These are phyloP conservation scores for Trichoplusia ni DNA, from an alignment of 1,140 invertebrate genomes.

Conservation along the genomic window DNA sequence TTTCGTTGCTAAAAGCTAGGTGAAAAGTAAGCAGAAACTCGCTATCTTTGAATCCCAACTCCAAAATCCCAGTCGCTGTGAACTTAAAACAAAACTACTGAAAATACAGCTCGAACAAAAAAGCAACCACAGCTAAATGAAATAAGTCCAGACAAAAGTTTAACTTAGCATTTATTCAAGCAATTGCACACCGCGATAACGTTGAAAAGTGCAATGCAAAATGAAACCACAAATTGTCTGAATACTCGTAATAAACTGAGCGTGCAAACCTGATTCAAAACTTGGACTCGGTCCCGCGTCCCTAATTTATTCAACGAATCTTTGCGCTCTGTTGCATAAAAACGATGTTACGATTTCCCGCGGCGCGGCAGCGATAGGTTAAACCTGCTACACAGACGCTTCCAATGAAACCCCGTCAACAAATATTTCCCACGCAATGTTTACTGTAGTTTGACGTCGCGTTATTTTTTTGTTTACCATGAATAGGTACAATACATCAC, in stretches of 20 bases:
- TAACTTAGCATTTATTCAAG: background rate
- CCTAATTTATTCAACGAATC: constrained; percentile 20
- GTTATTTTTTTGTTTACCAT: background rate
- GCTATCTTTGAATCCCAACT: too few species aligned
- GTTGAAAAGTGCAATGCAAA: background rate
- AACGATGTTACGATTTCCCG: background rate
- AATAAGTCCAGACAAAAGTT: too few species aligned
- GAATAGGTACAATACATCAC: background rate
- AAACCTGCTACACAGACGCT: background rate
- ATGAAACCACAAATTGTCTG: background rate
- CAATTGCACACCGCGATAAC: background rate
- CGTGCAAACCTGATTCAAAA: background rate
- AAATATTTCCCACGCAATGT: background rate
- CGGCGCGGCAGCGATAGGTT: background rate
- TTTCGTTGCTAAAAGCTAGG: too few species aligned
- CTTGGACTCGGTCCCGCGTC: background rate
- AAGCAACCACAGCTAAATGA: too few species aligned
- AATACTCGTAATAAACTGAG: constrained; percentile 14
- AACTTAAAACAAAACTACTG: too few species aligned
- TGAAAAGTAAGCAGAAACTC: too few species aligned
- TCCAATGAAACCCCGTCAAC: background rate
- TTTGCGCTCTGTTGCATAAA: constrained; percentile 10
- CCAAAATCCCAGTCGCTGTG: too few species aligned
- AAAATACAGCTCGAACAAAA: too few species aligned
- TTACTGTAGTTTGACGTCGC: background rate